Percentiles rank a stretch among this genome's conserved stretches.
Conservation (phyloP, 92 coral and sea anemone genomes). For the Montipora capitata region DNA sequence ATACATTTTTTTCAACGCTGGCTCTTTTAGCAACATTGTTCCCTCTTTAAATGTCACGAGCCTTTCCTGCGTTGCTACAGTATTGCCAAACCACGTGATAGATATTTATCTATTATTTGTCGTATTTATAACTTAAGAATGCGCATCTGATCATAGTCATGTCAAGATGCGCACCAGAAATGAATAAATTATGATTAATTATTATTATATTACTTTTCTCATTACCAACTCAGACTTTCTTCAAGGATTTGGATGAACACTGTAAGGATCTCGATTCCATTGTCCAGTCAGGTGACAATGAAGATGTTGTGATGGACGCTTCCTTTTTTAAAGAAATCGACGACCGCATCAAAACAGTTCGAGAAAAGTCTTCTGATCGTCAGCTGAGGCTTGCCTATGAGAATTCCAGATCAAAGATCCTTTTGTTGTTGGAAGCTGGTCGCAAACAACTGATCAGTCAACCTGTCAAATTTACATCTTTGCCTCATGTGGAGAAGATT, state of each 20-base stretch:
- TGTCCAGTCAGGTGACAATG: conserved; percentile 79
- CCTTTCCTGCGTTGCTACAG: too few species aligned
- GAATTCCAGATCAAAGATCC: conserved; percentile 73
- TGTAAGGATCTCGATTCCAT: conserved; percentile 71
- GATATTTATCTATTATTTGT: too few species aligned
- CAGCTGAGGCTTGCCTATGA: conserved; percentile 80
- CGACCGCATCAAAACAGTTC: conserved; percentile 82
- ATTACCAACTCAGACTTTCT: conserved; percentile 79
- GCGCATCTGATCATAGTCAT: too few species aligned
- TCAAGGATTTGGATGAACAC: conserved; percentile 81
- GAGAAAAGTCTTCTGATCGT: conserved; percentile 76
- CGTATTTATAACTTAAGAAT: too few species aligned
- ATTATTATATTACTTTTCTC: neutral
- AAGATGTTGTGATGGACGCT: conserved; percentile 84
- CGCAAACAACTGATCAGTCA: conserved; percentile 81
- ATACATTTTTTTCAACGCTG: too few species aligned
- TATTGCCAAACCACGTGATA: too few species aligned
- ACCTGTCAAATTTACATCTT: conserved; percentile 84
- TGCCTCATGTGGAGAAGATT: conserved; percentile 85
- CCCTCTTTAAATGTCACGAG: too few species aligned
- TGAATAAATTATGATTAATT: too few species aligned
- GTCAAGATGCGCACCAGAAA: too few species aligned
- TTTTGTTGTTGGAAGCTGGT: conserved; percentile 74
- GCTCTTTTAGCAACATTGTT: too few species aligned
- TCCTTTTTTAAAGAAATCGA: conserved; percentile 82